Evolutionary conservation across 2,797 vertebrate genomes (phyloP), one percentile per base, ranked within the genome.

Genomic region (Trematomus bernacchii): DNA sequence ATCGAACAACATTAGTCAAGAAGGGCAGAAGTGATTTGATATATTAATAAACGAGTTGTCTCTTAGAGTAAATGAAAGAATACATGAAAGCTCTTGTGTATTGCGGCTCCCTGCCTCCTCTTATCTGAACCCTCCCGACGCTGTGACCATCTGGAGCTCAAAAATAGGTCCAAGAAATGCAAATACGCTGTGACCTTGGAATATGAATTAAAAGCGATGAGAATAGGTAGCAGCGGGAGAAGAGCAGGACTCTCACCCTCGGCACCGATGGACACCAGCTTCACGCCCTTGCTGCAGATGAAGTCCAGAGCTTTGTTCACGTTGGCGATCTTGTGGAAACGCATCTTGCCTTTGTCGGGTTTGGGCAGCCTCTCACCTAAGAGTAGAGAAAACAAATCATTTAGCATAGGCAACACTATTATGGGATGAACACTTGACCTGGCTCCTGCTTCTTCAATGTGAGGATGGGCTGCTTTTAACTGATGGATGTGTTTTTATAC

Each of bases 321-420:
- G 37, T 97, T 98, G 89, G 97, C 96, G 0, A 98, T 97, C 90
- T 97, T 97, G 91, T 98, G 97, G 92, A 98, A 97, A 86, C 97
- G 96, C 97, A 98, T 98, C 93, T 97, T 98, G 86, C 97, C 97
- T 87, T 97, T 98, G 91, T 98, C 97, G 0, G 97, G 97, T 86
- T 96, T 97, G 82, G 97, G 96, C 88, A 97, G 94, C 82, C 97
- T 93, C 91, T 98, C 97, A 2, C 97, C 97, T 97, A 51, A 1
- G 62, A 40, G n/a, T 37, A 18, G 43, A 61, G 10, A 0, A 14
- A 21, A 2, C 15, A 3, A 9, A 9, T 2, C 6, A 37, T 9
- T 37, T 9, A 37, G 33, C 33, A 7, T 0, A 37, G 8, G 8
- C 33, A 7, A 37, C 33, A 37, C 6, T 37, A 9, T 9, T 37